Evolutionary conservation across 2,797 vertebrate genomes (phyloP), one percentile per base, ranked within the genome.

Genomic region (Hephaestus fuliginosus): DNA sequence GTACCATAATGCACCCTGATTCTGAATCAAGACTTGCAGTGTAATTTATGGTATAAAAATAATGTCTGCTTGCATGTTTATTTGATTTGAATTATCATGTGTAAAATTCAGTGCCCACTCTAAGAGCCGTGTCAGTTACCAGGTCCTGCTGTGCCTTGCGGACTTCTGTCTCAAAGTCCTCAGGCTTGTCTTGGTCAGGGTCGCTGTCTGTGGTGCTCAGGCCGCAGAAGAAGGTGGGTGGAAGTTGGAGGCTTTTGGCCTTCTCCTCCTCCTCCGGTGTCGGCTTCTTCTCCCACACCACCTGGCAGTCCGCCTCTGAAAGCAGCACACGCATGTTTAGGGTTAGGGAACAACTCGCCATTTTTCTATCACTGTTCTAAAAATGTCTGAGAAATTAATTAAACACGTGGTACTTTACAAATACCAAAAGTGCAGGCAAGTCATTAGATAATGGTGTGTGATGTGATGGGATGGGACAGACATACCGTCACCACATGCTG

Each of bases 211-310:
- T 96, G 75, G 91, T 91, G 86, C 93, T 93, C 74, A 95, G 79
- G 33, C 94, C 96, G 77, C 96, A 97, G 87, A 97, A 96, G 93
- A 97, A 97, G 0, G 96, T 94, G 58, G 96, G 94, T 15, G 97
- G 96, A 76, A 97, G 96, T 85, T 95, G 95, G 17, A 96, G 94
- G 48, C 85, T 92, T 84, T 96, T 96, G 78, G 96, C 96, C 90
- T 95, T 96, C 86, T 95, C 91, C 56, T 97, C 96, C 85, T 98
- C 96, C 76, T 97, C 93, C 20, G 94, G 85, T 3, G 96, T 95
- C 11, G 96, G 93, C 78, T 96, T 96, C 89, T 98, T 96, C 89
- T 98, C 97, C 95, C 93, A 96, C 80, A 97, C 86, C 78, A 97
- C 74, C 71, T 95, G 89, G 87, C 95, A 94, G 80, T 98, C 97